Base-by-base conservation (phyloP, 2,797 vertebrate genomes). In the Erethizon dorsatum region DNA sequence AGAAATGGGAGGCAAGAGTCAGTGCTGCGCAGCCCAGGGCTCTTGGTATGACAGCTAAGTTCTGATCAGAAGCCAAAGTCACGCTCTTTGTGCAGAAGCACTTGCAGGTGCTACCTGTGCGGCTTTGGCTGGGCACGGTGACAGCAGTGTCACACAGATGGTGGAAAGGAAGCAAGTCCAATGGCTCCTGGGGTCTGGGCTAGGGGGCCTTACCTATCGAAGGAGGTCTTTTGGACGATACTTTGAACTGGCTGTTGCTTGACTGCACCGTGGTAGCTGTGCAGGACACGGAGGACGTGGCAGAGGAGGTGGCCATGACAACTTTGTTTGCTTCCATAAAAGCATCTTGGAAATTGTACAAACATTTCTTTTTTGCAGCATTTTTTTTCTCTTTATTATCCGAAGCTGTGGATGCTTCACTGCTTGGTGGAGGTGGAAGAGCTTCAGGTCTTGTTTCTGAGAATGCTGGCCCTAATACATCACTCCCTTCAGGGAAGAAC, bases 341-440 rank as follows among this genome's bases (percentile, higher is more conserved):
- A 99, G 99, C 99, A 98, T 99, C 99, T 98, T 99, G 99, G 99
- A 99, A 99, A 98, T 99, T 99, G 98, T 99, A 99, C 90, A 99
- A 99, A 99, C 99, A 99, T 98, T 99, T 99, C 99, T 99, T 99
- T 99, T 99, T 99, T 83, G 99, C 99, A 87, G 99, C 97, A 37
- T 98, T 99, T 99, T 99, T 99, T 98, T 99, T 99, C 98, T 99
- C 99, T 97, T 99, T 99, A 97, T 98, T 98, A 86, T 99, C 99
- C 37, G 98, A 92, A 94, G 96, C 92, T 83, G 98, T 96, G 71
- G 97, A 45, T 63, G 98, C 97, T 94, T 99, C 99, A 17, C 98
- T 99, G 97, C 98, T 99, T 78, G 99, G 98, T 37, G 99, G 99
- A 54, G 99, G 98, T 69, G 99, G 99, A 97, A 99, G 99, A 90